These are phyloP conservation scores for Lonchura striata DNA, from an alignment of 2,113 vertebrate genomes.

Conservation along the genomic window DNA sequence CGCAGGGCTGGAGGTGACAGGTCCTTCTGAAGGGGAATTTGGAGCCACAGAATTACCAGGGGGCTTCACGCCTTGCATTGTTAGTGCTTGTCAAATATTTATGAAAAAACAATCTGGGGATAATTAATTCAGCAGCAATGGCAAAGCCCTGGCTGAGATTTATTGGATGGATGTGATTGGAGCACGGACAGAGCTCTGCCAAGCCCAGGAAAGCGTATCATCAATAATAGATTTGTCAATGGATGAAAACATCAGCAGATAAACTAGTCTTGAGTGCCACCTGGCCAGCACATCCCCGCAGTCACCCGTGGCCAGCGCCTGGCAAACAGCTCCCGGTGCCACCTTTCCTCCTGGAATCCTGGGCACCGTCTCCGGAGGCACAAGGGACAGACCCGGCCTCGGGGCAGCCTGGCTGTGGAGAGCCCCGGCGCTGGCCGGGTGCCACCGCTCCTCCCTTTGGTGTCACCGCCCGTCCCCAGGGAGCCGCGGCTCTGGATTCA, in stretches of 20 bases:
- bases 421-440: background rate
- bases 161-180: slow-evolving; percentile 1
- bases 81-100: slow-evolving; percentile 61
- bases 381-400: no score
- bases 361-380: background rate
- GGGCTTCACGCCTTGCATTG: slow-evolving; percentile 32
- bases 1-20: background rate
- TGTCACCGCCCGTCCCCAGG: background rate
- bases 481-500: background rate
- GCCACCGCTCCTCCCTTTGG: background rate
- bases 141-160: slow-evolving; percentile 1
- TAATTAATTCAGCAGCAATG: slow-evolving; percentile 54
- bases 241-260: slow-evolving; percentile 48
- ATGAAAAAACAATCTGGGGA: slow-evolving; percentile 52
- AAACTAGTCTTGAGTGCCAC: slow-evolving; percentile 40
- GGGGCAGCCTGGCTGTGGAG: background rate
- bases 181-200: slow-evolving; percentile 18
- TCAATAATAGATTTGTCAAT: slow-evolving; percentile 58
- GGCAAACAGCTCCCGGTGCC: background rate
- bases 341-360: background rate
- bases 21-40: background rate
- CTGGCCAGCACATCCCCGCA: background rate
- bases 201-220: slow-evolving; percentile 13
- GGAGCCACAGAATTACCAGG: background rate
- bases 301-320: background rate